Evolutionary conservation across 2,797 vertebrate genomes (phyloP).

Genomic region (Microchirus variegatus): DNA sequence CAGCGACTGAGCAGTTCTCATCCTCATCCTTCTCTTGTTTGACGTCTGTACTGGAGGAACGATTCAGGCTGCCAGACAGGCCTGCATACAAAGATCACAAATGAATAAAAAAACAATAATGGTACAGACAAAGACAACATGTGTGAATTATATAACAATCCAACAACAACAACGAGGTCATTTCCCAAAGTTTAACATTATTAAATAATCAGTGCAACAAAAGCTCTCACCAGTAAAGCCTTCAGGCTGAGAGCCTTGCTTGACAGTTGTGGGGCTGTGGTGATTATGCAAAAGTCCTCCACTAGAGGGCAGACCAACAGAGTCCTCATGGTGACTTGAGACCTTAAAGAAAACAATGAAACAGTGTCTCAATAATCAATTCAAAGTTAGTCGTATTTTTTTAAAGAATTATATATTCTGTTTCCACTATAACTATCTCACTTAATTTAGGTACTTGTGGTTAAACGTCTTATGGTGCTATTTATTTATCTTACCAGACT

Average conservation of each 20-base stretch:
- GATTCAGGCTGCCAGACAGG: conserved; percentile 75
- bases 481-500: conserved; percentile 82
- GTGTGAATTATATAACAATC: neutral
- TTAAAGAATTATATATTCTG: neutral
- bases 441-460: neutral
- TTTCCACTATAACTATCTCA: neutral
- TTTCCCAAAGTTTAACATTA: neutral
- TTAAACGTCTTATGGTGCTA: neutral
- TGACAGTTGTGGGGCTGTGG: conserved; percentile 79
- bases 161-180: neutral
- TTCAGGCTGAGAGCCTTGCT: conserved; percentile 77
- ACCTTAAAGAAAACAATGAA: conserved; percentile 62
- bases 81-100: conserved; percentile 60
- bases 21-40: conserved; percentile 94
- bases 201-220: neutral
- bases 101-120: conserved; percentile 3
- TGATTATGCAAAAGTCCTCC: conserved; percentile 86
- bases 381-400: neutral
- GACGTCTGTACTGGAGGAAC: conserved; percentile 80
- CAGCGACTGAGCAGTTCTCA: conserved; percentile 87
- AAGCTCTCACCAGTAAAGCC: conserved; percentile 71
- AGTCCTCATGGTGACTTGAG: conserved; percentile 85
- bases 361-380: conserved; percentile 4
- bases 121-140: neutral
- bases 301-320: conserved; percentile 80